A percentile compares a stretch with the other conserved stretches of the same genome.
Evolutionary conservation across 2,113 vertebrate species (phyloP).

Genomic region (Neopipo cinnamomea): DNA sequence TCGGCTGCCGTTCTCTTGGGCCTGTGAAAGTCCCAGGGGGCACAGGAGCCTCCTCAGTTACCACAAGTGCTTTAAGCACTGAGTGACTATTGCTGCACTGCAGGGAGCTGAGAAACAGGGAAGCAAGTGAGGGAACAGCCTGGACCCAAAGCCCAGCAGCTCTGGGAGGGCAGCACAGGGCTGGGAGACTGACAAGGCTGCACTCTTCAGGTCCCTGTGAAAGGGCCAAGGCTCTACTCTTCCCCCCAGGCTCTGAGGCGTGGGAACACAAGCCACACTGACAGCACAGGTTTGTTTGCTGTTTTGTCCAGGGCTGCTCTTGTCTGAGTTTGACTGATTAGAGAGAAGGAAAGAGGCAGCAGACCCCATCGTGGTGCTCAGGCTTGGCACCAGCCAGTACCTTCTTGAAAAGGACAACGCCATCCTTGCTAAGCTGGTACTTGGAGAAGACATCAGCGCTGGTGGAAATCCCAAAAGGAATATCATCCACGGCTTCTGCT

Average conservation of each 20-base stretch:
- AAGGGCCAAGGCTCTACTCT: fast-evolving
- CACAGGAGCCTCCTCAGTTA: neutral
- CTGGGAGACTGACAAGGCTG: neutral
- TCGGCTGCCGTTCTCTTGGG: neutral
- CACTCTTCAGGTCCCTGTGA: fast-evolving
- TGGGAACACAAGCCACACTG: neutral
- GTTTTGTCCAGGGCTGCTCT: neutral
- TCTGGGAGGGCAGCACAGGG: neutral
- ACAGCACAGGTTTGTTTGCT: neutral
- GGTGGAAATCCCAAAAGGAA: constrained; percentile 89
- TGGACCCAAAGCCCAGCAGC: neutral
- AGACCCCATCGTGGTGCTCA: neutral
- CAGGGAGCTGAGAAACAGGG: neutral
- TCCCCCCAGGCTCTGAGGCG: neutral
- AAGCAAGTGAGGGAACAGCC: neutral
- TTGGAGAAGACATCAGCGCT: constrained; percentile 81
- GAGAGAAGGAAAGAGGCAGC: neutral
- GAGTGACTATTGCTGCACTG: neutral
- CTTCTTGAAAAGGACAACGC: constrained; percentile 95
- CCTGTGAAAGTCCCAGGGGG: neutral
- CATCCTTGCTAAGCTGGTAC: constrained; percentile 84
- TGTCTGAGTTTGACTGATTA: neutral
- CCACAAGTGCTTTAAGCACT: no score
- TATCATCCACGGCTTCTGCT: constrained; percentile 88
- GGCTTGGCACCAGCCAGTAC: constrained; percentile 50